Conservation (phyloP, 2,888 invertebrate species). For the Cheilosia vernalis region DNA sequence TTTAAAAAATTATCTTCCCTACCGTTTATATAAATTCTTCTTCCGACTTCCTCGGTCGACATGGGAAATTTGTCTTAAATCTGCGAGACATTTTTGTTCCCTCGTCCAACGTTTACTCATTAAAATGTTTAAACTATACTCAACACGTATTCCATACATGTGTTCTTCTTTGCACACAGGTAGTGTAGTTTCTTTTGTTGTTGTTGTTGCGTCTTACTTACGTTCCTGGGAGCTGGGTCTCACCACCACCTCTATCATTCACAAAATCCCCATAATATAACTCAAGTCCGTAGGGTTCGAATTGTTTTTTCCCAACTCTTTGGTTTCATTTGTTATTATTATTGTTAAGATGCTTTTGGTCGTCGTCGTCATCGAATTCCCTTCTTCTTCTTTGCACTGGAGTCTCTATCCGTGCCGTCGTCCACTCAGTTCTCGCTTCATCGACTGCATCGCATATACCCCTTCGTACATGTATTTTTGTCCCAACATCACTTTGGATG, state of each 20-base stretch:
- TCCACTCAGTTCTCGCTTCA: constrained; percentile 60
- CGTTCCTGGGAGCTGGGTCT: constrained; percentile 28
- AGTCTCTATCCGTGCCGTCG: constrained; percentile 38
- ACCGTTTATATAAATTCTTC: neutral
- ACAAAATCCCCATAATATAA: constrained; percentile 72
- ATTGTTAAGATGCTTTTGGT: constrained; percentile 68
- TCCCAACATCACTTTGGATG: constrained; percentile 56
- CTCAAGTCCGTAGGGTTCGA: constrained; percentile 66
- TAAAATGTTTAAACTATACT: constrained; percentile 39
- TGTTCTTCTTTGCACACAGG: constrained; percentile 57
- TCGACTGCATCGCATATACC: constrained; percentile 38
- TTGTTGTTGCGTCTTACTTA: constrained; percentile 10
- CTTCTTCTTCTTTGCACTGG: constrained; percentile 28
- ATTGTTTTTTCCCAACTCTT: constrained; percentile 47
- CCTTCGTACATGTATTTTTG: constrained; percentile 52
- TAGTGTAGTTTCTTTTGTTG: constrained; percentile 46
- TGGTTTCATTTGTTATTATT: constrained; percentile 73
- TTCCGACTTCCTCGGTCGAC: neutral
- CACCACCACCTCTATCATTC: constrained; percentile 65
- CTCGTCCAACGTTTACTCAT: neutral
- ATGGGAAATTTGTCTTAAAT: constrained; percentile 5
- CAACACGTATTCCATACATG: constrained; percentile 58
- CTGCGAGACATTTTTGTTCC: constrained; percentile 37
- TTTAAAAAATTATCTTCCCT: neutral
- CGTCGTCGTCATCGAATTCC: constrained; percentile 32